These are phyloP conservation scores for Cottoperca gobio DNA, from an alignment of 2,797 vertebrate genomes.

Conservation along the genomic window DNA sequence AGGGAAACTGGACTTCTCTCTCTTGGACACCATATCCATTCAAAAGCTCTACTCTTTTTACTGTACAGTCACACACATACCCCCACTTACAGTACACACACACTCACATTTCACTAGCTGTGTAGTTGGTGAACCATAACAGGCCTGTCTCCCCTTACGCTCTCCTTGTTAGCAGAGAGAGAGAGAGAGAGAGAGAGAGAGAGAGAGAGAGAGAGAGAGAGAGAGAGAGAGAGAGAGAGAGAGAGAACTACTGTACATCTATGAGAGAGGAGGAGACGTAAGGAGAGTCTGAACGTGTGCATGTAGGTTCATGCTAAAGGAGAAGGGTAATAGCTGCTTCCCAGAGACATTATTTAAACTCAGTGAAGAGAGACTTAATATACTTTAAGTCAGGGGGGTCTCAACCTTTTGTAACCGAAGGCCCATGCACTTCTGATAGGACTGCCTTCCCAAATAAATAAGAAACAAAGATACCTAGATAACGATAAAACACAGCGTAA, in stretches of 20 bases:
- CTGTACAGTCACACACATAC: constrained; percentile 34
- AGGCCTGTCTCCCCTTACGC: constrained; percentile 43
- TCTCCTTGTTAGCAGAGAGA: constrained; percentile 58
- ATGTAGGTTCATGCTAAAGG: constrained; percentile 13
- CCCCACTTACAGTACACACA: constrained; percentile 31
- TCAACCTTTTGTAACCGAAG: no score
- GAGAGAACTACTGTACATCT: constrained; percentile 8
- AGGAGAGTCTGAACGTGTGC: constrained; percentile 22
- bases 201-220: not conserved
- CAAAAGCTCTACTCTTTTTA: constrained; percentile 3
- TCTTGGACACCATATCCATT: constrained; percentile 7
- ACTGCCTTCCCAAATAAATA: no score
- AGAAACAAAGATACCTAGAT: no score
- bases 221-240: constrained; percentile 8
- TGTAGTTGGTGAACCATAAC: constrained; percentile 58
- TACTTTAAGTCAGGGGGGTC: not conserved
- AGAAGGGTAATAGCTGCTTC: constrained; percentile 18
- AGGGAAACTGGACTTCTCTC: constrained; percentile 62
- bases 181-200: not conserved
- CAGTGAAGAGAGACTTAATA: not conserved
- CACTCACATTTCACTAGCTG: constrained; percentile 60
- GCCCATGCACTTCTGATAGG: no score
- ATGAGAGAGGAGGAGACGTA: not conserved
- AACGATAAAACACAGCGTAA: no score
- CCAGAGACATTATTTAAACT: constrained; percentile 15